Percentiles rank a stretch among this genome's conserved stretches.
Evolutionary conservation across 2,797 vertebrate genomes (phyloP).

Genomic region (Scarus forsteni): DNA sequence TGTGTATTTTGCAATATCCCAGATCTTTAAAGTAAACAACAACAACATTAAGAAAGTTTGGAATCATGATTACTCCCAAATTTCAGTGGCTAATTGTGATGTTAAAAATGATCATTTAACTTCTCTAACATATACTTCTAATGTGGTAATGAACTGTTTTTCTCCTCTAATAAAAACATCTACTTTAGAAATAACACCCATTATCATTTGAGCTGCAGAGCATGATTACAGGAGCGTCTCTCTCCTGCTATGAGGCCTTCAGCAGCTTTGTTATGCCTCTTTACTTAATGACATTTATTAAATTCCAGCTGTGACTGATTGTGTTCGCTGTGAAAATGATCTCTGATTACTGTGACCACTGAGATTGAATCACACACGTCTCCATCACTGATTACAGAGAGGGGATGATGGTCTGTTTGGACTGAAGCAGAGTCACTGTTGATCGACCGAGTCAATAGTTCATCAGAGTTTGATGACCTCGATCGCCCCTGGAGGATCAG

Average conservation of each 20-base stretch:
- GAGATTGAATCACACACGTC: slow-evolving; percentile 27
- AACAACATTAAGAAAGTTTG: no score
- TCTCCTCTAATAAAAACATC: no score
- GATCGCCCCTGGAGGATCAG: not conserved
- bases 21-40: no score
- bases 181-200: no score
- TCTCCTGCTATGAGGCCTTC: not conserved
- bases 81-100: no score
- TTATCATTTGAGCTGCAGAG: no score
- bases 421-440: slow-evolving; percentile 1
- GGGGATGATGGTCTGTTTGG: slow-evolving; percentile 14
- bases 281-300: slow-evolving; percentile 13
- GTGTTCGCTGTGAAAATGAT: slow-evolving; percentile 29
- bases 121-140: no score
- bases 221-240: no score
- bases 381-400: slow-evolving; percentile 10
- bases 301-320: slow-evolving; percentile 1
- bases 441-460: slow-evolving; percentile 10
- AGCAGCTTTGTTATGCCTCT: not conserved
- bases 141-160: no score
- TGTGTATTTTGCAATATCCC: no score
- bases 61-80: no score
- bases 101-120: no score
- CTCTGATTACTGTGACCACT: slow-evolving; percentile 10
- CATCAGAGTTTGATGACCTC: slow-evolving; percentile 16